Conservation (phyloP, 2,888 invertebrate species). For the Drosophila picticornis region DNA sequence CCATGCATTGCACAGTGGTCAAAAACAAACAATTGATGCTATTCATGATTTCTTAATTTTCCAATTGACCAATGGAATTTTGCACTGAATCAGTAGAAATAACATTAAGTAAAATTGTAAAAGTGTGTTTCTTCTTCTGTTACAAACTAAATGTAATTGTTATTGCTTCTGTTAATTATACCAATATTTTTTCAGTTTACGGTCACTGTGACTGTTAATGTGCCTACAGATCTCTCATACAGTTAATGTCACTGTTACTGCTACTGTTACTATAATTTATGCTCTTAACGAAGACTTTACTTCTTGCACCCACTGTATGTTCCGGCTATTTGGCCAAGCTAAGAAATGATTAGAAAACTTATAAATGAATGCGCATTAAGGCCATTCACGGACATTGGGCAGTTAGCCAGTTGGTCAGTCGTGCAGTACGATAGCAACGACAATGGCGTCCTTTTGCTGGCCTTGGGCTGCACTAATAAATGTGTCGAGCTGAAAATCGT, state of each 20-base stretch:
- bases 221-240: not conserved
- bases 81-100: not conserved
- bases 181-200: not conserved
- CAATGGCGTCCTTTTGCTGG: conserved; percentile 42
- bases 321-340: conserved; percentile 27
- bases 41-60: not conserved
- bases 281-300: not conserved
- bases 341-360: conserved; percentile 69
- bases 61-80: not conserved
- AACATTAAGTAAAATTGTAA: not conserved
- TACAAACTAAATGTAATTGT: not conserved
- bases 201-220: not conserved
- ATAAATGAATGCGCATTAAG: conserved; percentile 70
- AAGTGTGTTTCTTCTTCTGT: not conserved
- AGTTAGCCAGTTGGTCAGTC: conserved; percentile 38
- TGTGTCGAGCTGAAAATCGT: conserved; percentile 71
- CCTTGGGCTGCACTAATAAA: conserved; percentile 77
- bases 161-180: not conserved
- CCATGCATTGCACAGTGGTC: conserved; percentile 29
- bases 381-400: conserved; percentile 48
- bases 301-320: conserved; percentile 41
- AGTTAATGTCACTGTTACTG: not conserved
- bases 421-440: conserved; percentile 31
- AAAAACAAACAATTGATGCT: not conserved
- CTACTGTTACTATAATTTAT: not conserved